Percentiles rank a stretch among this genome's conserved stretches.
phyloP scores from a whole-genome alignment of 2,888 invertebrate genomes.

The Drosophila nigricruria region DNA sequence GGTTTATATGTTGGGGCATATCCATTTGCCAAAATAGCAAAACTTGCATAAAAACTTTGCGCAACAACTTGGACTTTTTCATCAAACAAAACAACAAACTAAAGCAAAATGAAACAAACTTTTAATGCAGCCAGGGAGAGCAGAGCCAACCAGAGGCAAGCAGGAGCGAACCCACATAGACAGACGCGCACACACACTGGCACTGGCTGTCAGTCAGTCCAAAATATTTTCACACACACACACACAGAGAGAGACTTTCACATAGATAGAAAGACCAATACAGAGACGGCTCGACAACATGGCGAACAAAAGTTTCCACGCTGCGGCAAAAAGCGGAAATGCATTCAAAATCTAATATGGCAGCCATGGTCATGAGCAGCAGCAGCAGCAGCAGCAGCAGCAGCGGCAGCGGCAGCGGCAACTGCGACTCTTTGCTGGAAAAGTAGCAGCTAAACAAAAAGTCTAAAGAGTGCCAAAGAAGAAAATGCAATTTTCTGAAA shows the following conservation, averaged over 20 bases:
- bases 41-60: constrained; percentile 80
- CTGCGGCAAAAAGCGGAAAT: constrained; percentile 82
- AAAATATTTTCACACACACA: constrained; percentile 65
- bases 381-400: constrained; percentile 41
- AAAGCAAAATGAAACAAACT: constrained; percentile 72
- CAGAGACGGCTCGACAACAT: constrained; percentile 52
- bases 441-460: constrained; percentile 79
- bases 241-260: constrained; percentile 33
- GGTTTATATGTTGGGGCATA: constrained; percentile 49
- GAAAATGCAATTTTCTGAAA: constrained; percentile 83
- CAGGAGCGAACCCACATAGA: constrained; percentile 39
- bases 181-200: constrained; percentile 20
- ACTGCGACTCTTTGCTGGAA: constrained; percentile 46
- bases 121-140: constrained; percentile 71
- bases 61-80: constrained; percentile 81
- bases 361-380: constrained; percentile 82
- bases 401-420: constrained; percentile 26
- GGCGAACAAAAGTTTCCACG: constrained; percentile 79
- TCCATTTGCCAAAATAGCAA: constrained; percentile 81
- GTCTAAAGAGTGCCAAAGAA: constrained; percentile 80
- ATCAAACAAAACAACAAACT: constrained; percentile 79
- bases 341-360: constrained; percentile 82
- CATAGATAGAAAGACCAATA: constrained; percentile 25
- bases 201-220: constrained; percentile 76
- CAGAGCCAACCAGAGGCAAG: constrained; percentile 60